Base-by-base conservation (phyloP, 2,797 vertebrate species). In the Bradypodion ventrale region DNA sequence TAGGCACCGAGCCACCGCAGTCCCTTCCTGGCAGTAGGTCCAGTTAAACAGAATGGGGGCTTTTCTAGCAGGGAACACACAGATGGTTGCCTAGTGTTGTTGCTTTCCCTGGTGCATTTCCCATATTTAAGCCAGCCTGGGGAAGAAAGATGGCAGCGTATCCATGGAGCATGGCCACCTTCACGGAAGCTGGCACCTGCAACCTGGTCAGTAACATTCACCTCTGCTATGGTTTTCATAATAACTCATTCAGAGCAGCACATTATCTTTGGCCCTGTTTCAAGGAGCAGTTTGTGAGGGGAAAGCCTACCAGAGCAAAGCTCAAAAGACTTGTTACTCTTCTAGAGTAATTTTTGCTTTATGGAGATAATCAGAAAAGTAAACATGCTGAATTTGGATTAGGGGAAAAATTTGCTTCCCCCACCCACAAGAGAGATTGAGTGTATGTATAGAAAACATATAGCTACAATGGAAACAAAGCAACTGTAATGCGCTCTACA, bases 401-500 rank as follows among this genome's bases (percentile, higher is more conserved):
- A 83, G 19, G 82, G 80, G 85, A 89, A 82, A 56, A 21, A 4
- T 1, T 13, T 56, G 1, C 19, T 52, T 56, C 3, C 19, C 15
- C n/a, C n/a, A n/a, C n/a, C n/a, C n/a, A n/a, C n/a, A n/a, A n/a
- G n/a, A n/a, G n/a, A n/a, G n/a, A n/a, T n/a, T n/a, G n/a, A n/a
- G 49, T 49, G 5, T 23, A 69, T 1, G 23, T 37, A 9, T 69
- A 56, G 16, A 76, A 77, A 89, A 19, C 35, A 62, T 40, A 10
- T 12, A 52, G 76, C 82, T 4, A 5, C 85, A 81, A 87, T 86
- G 89, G 76, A 90, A 92, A 35, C 85, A 90, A 90, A 85, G 77
- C 46, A n/a, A n/a, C n/a, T n/a, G n/a, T n/a, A n/a, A n/a, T n/a
- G n/a, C n/a, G n/a, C n/a, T n/a, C n/a, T n/a, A n/a, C n/a, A n/a